These are phyloP conservation scores for Anas platyrhynchos DNA, from an alignment of 2,113 vertebrate species.

Conservation along the genomic window DNA sequence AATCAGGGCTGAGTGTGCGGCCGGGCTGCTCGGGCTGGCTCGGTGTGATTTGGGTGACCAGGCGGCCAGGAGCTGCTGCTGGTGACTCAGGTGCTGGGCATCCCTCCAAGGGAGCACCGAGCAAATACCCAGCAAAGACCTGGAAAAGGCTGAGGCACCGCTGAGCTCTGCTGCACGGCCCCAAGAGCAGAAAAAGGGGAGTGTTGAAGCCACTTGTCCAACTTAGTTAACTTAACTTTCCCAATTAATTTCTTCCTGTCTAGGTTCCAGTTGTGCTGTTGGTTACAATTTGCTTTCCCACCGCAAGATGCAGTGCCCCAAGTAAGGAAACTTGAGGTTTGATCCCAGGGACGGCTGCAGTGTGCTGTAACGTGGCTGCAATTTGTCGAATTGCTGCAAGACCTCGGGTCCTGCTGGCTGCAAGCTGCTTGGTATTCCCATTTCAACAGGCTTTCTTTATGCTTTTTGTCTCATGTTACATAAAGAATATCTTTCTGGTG, in stretches of 20 bases:
- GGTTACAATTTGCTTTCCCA: constrained; percentile 39
- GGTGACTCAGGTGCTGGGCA: constrained; percentile 1
- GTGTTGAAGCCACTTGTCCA: neutral
- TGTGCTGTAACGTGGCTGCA: rapidly evolving
- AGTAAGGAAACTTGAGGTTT: neutral
- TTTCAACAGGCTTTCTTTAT: neutral
- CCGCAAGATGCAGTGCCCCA: constrained; percentile 1
- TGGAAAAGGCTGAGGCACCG: neutral
- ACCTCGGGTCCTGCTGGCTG: neutral
- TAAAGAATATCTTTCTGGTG: neutral
- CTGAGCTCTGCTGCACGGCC: neutral
- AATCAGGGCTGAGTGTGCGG: neutral
- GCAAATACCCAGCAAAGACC: neutral
- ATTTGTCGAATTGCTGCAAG: neutral
- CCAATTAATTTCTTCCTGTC: neutral
- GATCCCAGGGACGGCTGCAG: neutral
- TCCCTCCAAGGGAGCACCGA: neutral
- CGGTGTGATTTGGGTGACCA: neutral
- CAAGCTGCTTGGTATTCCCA: neutral
- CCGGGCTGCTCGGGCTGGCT: neutral
- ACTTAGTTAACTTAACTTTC: constrained; percentile 15
- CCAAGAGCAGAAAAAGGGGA: neutral
- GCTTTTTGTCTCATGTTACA: neutral
- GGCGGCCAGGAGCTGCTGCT: neutral
- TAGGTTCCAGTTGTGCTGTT: constrained; percentile 42